Conservation (phyloP, 2,888 invertebrate species). For the Harmothoe impar region DNA sequence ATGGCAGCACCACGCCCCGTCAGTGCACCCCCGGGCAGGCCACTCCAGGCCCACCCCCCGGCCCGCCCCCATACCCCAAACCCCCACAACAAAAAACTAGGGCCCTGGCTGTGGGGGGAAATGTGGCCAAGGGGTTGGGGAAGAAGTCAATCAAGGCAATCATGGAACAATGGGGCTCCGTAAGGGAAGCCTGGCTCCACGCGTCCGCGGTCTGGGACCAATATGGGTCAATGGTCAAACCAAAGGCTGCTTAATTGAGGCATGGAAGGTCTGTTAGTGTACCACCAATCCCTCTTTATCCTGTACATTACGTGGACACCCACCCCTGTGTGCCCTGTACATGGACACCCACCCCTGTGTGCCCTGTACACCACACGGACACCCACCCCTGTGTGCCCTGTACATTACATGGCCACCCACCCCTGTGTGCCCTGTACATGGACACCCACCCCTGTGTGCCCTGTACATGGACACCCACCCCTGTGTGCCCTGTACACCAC, state of each 20-base stretch:
- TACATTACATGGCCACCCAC: no score
- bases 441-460: no score
- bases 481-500: no score
- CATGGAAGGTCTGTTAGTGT: background rate
- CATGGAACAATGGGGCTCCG: background rate
- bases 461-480: no score
- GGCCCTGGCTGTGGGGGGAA: background rate
- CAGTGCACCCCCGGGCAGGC: background rate
- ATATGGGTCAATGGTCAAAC: conserved; percentile 30
- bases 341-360: no score
- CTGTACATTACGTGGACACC: no score
- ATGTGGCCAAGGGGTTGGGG: background rate
- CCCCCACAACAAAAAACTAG: background rate
- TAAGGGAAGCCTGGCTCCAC: background rate
- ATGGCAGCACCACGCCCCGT: background rate
- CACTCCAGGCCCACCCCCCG: background rate
- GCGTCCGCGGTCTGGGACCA: background rate
- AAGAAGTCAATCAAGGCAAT: background rate
- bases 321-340: no score
- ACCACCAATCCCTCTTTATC: no score
- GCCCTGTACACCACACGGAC: no score
- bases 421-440: no score
- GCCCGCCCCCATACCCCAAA: background rate
- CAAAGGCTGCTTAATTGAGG: background rate
- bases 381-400: no score